Evolutionary conservation across 1,140 invertebrate species (phyloP).

Genomic region (Rhopalosiphum padi): DNA sequence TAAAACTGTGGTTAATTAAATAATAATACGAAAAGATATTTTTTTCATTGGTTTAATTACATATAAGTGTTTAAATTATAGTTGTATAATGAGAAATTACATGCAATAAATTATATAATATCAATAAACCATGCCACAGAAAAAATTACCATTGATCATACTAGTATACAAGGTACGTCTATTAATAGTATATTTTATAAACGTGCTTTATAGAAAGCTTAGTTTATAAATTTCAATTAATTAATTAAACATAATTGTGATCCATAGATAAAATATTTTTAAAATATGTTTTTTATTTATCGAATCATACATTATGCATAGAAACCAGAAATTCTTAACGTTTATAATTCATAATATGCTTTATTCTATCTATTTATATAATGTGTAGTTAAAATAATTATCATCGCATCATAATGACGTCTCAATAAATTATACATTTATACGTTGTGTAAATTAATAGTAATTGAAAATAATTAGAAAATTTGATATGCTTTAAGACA

Average conservation of each 20-base stretch:
- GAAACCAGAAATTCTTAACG: background rate
- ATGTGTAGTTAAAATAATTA: background rate
- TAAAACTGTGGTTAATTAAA: background rate
- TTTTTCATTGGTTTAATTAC: no score
- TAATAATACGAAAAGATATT: no score
- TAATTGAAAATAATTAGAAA: background rate
- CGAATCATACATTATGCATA: background rate
- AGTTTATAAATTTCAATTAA: background rate
- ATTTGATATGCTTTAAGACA: background rate
- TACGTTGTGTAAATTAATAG: background rate
- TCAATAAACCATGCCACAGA: no score
- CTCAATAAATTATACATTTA: background rate
- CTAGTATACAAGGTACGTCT: no score
- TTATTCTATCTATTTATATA: background rate
- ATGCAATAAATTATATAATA: background rate
- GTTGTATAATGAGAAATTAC: background rate
- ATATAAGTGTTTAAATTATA: background rate
- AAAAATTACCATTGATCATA: no score
- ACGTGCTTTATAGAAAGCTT: background rate
- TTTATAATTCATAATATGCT: background rate
- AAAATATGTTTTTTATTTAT: background rate
- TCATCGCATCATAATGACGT: background rate
- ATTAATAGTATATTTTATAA: background rate
- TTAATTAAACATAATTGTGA: background rate
- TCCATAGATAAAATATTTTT: background rate